phyloP scores from a whole-genome alignment of 1,140 invertebrate genomes.

The Coptotermes formosanus region DNA sequence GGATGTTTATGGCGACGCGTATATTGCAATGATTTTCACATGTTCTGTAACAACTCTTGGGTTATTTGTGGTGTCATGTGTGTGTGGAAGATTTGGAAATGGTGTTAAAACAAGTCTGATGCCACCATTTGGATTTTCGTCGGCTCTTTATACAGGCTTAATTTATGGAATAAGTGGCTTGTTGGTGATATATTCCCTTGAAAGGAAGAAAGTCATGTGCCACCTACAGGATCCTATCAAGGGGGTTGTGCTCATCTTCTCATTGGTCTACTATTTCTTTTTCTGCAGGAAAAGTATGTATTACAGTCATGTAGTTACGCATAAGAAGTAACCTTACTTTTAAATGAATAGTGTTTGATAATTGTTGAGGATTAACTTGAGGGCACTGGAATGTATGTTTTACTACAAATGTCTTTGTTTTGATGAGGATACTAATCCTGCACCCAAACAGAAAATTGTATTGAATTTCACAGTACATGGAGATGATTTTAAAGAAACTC shows the following conservation, averaged over 20 bases:
- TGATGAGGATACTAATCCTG: no score
- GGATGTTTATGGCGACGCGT: conserved; percentile 34
- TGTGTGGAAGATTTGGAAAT: conserved; percentile 25
- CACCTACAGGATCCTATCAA: conserved; percentile 62
- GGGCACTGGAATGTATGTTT: no score
- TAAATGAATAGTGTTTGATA: no score
- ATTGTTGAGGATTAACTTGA: no score
- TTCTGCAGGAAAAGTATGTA: conserved; percentile 59
- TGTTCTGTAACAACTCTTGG: conserved; percentile 22
- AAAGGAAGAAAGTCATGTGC: conserved; percentile 54
- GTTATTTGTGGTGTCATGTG: conserved; percentile 24
- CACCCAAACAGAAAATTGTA: no score
- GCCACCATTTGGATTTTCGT: conserved; percentile 34
- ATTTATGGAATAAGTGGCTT: conserved; percentile 37
- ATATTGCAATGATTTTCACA: conserved; percentile 30
- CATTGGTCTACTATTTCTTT: conserved; percentile 60
- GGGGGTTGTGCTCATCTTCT: conserved; percentile 56
- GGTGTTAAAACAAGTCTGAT: conserved; percentile 29
- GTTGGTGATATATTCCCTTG: conserved; percentile 42
- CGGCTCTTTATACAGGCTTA: conserved; percentile 37
- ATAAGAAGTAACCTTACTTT: no score
- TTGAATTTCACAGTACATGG: no score
- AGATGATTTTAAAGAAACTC: no score
- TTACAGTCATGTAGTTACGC: no score
- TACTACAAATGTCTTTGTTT: no score